Percentiles rank a stretch among this genome's conserved stretches.
phyloP scores from a whole-genome alignment of 2,797 vertebrate species.

The Premnoplex brunnescens region DNA sequence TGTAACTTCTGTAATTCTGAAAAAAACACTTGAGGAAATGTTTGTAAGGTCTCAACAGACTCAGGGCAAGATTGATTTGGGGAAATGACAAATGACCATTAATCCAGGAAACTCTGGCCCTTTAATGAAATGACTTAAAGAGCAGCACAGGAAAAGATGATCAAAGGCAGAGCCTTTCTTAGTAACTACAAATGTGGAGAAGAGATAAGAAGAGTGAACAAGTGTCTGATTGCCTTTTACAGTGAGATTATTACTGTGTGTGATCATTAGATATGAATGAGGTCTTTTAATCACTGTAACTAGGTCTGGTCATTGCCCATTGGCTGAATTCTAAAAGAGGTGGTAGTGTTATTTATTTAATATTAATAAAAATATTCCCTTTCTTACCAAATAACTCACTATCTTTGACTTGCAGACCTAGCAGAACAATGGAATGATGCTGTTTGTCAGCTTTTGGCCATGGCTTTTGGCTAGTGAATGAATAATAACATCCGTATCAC shows the following conservation, averaged over 20 bases:
- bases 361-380: background rate
- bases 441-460: background rate
- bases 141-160: constrained; percentile 21
- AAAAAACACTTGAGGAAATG: background rate
- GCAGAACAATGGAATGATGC: background rate
- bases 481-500: background rate
- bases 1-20: background rate
- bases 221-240: constrained; percentile 47
- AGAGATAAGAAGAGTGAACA: constrained; percentile 52
- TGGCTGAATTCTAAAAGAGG: background rate
- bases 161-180: constrained; percentile 38
- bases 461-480: background rate
- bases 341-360: constrained; percentile 8
- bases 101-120: constrained; percentile 11
- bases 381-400: background rate
- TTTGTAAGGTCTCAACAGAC: background rate
- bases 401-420: background rate
- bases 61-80: background rate
- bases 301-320: background rate
- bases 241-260: constrained; percentile 28
- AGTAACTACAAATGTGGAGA: constrained; percentile 21
- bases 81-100: constrained; percentile 33
- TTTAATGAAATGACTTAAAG: constrained; percentile 44
- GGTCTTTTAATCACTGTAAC: constrained; percentile 38
- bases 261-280: constrained; percentile 47